These are phyloP conservation scores for Tenthredo scrophulariae DNA, from an alignment of 2,888 invertebrate species.

Conservation along the genomic window DNA sequence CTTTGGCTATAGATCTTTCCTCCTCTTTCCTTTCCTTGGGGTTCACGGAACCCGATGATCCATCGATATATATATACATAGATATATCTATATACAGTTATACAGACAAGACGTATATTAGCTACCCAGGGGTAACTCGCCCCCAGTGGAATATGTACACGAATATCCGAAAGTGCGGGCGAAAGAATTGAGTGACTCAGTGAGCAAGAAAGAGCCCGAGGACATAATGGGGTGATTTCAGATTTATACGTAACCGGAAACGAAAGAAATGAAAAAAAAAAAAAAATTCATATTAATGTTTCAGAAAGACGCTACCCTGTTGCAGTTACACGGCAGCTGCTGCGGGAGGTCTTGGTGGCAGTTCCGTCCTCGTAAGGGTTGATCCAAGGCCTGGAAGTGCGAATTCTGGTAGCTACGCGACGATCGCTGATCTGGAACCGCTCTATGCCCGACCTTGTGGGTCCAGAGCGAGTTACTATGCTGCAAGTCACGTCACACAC, in stretches of 20 bases:
- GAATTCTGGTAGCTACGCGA: conserved; percentile 89
- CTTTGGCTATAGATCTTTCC: conserved; percentile 7
- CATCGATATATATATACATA: conserved; percentile 5
- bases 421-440: conserved; percentile 88
- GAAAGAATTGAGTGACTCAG: conserved; percentile 25
- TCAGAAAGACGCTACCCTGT: conserved; percentile 76
- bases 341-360: conserved; percentile 87
- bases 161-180: background rate
- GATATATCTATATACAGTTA: background rate
- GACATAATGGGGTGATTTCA: conserved; percentile 43
- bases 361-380: conserved; percentile 85
- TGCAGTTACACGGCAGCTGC: conserved; percentile 89
- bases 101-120: conserved; percentile 16
- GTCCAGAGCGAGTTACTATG: conserved; percentile 87
- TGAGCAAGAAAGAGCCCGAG: conserved; percentile 33
- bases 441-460: conserved; percentile 79
- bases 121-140: background rate
- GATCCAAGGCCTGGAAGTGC: conserved; percentile 89
- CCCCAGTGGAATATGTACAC: background rate
- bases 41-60: background rate
- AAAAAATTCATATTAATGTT: conserved; percentile 54
- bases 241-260: conserved; percentile 33
- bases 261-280: background rate
- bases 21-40: background rate
- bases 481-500: conserved; percentile 88